These are phyloP conservation scores for Apoderus coryli DNA, from an alignment of 2,888 invertebrate genomes.

Conservation along the genomic window DNA sequence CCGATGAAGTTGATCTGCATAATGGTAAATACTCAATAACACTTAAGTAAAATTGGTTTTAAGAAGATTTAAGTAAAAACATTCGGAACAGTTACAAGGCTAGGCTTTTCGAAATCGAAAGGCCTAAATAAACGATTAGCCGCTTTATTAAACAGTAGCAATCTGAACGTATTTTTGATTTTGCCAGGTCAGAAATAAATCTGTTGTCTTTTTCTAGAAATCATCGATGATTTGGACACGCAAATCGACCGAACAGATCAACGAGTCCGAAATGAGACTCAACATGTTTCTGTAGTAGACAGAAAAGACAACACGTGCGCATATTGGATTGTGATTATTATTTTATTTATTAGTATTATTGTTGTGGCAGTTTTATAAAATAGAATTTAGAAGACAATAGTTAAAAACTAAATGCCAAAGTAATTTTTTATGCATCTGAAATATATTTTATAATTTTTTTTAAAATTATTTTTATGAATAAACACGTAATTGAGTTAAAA, in stretches of 20 bases:
- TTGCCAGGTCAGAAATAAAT: not conserved
- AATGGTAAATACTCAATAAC: constrained; percentile 46
- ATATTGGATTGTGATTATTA: constrained; percentile 58
- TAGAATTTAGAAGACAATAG: too few relatives aligned
- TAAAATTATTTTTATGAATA: too few relatives aligned
- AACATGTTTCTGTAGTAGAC: constrained; percentile 47
- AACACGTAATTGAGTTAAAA: too few relatives aligned
- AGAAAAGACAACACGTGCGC: constrained; percentile 57
- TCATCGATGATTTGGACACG: constrained; percentile 60
- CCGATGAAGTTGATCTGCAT: constrained; percentile 61
- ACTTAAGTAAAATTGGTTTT: too few relatives aligned
- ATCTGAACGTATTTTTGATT: too few relatives aligned
- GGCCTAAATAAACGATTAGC: too few relatives aligned
- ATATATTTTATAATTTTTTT: too few relatives aligned
- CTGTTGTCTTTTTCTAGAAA: constrained; percentile 36
- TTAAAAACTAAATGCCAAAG: too few relatives aligned
- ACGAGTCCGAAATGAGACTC: constrained; percentile 51
- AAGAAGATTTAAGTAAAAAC: too few relatives aligned
- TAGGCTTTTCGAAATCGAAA: constrained; percentile 1
- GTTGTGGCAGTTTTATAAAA: constrained; percentile 38
- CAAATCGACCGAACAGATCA: constrained; percentile 56
- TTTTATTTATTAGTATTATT: constrained; percentile 52
- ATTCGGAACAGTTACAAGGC: too few relatives aligned
- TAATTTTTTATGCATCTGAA: too few relatives aligned
- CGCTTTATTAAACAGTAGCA: too few relatives aligned